phyloP scores from a whole-genome alignment of 2,797 vertebrate species.

The Danio jaintianensis region DNA sequence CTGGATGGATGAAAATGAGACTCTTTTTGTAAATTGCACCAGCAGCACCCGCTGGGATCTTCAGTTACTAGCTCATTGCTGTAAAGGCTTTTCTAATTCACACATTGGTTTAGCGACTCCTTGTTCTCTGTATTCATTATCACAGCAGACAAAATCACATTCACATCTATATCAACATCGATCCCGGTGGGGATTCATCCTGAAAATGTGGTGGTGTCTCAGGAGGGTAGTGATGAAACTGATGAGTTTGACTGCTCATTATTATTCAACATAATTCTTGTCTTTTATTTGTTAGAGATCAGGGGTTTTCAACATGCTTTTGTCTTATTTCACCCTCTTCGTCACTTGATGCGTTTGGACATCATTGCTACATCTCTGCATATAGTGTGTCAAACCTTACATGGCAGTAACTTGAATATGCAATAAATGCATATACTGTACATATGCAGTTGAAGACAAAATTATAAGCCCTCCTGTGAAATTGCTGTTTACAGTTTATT shows the following conservation, averaged over 20 bases:
- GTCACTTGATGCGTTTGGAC: too few species aligned
- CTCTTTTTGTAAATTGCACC: not conserved
- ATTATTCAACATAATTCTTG: not conserved
- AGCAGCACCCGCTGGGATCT: not conserved
- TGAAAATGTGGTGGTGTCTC: not conserved
- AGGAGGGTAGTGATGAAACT: not conserved
- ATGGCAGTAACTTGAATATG: too few species aligned
- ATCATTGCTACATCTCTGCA: too few species aligned
- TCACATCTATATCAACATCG: not conserved
- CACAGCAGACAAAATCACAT: constrained; percentile 6
- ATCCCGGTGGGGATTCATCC: not conserved
- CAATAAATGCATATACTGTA: too few species aligned
- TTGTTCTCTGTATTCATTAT: constrained; percentile 8
- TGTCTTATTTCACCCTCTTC: too few species aligned
- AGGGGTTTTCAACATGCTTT: too few species aligned
- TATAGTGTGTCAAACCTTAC: too few species aligned
- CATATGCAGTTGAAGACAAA: too few species aligned
- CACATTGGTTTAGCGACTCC: constrained; percentile 21
- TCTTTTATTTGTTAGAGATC: not conserved
- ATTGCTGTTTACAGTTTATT: too few species aligned
- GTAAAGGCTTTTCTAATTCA: constrained; percentile 28
- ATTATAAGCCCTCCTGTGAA: too few species aligned
- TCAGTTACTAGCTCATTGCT: not conserved
- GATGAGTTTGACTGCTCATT: not conserved
- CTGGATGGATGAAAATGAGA: not conserved